Evolutionary conservation across 2,113 vertebrate species (phyloP).

Genomic region (Corythornis madagascariensis): DNA sequence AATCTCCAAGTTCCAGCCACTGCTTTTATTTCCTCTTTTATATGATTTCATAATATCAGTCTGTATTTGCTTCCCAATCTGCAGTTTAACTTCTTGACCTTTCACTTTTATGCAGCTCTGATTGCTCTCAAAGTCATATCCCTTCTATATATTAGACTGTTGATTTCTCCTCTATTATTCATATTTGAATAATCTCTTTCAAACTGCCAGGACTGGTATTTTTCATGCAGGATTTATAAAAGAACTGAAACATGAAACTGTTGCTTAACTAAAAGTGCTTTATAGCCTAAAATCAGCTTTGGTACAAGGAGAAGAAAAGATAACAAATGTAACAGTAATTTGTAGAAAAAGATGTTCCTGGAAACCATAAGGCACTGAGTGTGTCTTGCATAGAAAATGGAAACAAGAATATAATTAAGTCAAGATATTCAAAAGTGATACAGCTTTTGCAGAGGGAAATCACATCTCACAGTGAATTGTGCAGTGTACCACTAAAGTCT

Average conservation of each 20-base stretch:
- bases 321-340: not conserved
- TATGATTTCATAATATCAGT: not conserved
- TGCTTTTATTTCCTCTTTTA: constrained; percentile 10
- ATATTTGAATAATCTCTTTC: not conserved
- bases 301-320: not conserved
- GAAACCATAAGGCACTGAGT: not conserved
- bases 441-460: not conserved
- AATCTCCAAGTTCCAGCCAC: not conserved
- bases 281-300: not conserved
- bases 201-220: not conserved
- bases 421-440: not conserved
- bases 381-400: not conserved
- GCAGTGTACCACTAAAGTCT: not conserved
- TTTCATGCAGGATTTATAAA: not conserved
- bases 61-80: not conserved
- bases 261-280: not conserved
- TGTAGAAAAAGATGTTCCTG: not conserved
- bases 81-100: not conserved
- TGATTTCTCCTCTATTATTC: not conserved
- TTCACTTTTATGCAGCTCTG: not conserved
- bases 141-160: not conserved
- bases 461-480: not conserved
- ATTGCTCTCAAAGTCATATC: not conserved
- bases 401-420: not conserved
- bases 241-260: not conserved